Conservation (phyloP, 2,888 invertebrate genomes). For the Cetonia aurata region DNA sequence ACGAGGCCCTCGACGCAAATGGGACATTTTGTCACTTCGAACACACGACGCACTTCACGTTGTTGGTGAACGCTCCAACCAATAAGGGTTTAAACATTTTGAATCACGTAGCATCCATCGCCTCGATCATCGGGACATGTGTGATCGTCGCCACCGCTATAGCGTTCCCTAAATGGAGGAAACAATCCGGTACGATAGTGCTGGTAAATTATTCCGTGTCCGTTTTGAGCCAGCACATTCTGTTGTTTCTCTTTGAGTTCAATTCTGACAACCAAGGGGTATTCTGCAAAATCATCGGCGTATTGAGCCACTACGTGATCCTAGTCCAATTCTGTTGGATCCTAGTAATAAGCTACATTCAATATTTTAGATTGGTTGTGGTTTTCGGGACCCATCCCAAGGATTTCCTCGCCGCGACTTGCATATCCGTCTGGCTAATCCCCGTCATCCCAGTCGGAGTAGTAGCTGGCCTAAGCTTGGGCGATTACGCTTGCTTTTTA, state of each 20-base stretch:
- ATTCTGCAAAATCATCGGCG: constrained; percentile 18
- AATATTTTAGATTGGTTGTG: constrained; percentile 34
- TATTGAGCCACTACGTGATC: constrained; percentile 28
- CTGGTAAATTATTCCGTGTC: constrained; percentile 28
- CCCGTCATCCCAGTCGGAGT: constrained; percentile 28
- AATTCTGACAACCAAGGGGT: not conserved
- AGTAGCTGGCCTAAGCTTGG: not conserved
- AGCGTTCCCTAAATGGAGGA: constrained; percentile 37
- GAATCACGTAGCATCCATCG: constrained; percentile 11
- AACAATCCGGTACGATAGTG: constrained; percentile 18
- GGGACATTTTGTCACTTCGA: constrained; percentile 33
- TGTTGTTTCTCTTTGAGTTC: constrained; percentile 25
- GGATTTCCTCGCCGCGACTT: not conserved
- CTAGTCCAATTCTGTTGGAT: constrained; percentile 41
- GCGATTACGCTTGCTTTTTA: constrained; percentile 33
- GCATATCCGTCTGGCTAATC: constrained; percentile 23
- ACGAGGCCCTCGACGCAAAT: constrained; percentile 7
- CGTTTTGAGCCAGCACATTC: constrained; percentile 27
- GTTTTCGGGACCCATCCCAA: not conserved
- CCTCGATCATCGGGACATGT: constrained; percentile 23
- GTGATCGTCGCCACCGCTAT: constrained; percentile 30
- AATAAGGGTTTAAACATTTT: constrained; percentile 3
- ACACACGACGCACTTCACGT: constrained; percentile 42
- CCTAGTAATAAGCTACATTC: constrained; percentile 37
- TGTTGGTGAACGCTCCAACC: constrained; percentile 30